Evolutionary conservation across 2,113 vertebrate species (phyloP).

Genomic region (Plotosus lineatus): DNA sequence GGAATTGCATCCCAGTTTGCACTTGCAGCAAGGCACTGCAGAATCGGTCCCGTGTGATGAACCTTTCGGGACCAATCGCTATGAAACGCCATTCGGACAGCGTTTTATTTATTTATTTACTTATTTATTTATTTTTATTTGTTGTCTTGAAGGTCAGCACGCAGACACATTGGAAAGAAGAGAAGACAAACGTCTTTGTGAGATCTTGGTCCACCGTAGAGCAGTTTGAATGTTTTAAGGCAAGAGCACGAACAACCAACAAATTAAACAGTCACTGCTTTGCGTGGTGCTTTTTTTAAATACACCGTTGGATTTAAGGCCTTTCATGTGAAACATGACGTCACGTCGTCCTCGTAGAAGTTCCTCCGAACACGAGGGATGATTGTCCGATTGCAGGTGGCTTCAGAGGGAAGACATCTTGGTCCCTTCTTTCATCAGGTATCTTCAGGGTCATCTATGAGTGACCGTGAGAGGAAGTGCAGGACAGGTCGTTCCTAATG

Average conservation of each 20-base stretch:
- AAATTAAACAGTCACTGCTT: constrained; percentile 52
- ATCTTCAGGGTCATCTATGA: constrained; percentile 57
- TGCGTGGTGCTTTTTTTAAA: constrained; percentile 52
- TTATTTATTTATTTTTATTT: too few species aligned
- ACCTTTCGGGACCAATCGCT: constrained; percentile 48
- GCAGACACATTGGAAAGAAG: constrained; percentile 50
- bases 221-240: constrained; percentile 67
- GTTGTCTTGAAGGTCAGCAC: constrained; percentile 49
- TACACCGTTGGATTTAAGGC: constrained; percentile 56
- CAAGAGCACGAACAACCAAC: constrained; percentile 55
- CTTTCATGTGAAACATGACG: constrained; percentile 55
- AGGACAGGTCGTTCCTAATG: constrained; percentile 94
- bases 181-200: constrained; percentile 57
- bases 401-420: constrained; percentile 45
- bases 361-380: neutral
- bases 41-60: constrained; percentile 48
- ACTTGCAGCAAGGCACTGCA: constrained; percentile 73
- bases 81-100: constrained; percentile 38
- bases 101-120: too few species aligned
- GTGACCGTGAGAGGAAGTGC: constrained; percentile 78
- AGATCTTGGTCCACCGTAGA: constrained; percentile 70
- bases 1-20: constrained; percentile 59
- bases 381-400: constrained; percentile 6
- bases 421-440: constrained; percentile 38
- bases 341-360: constrained; percentile 50